These are phyloP conservation scores for Sebastiscus tertius DNA, from an alignment of 2,797 vertebrate species.

Conservation along the genomic window DNA sequence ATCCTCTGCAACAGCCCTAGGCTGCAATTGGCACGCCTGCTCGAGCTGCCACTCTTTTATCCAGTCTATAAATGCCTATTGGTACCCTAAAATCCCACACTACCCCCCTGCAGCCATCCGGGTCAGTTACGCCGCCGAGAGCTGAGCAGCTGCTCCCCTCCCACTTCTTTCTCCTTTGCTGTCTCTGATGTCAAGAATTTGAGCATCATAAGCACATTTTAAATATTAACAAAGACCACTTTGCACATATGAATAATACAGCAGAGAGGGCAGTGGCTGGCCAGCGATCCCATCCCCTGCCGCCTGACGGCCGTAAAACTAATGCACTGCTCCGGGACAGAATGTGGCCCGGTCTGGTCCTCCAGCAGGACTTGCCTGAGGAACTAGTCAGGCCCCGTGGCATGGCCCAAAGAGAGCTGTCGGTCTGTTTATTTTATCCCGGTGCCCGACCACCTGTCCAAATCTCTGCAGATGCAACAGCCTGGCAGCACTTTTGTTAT, in stretches of 20 bases:
- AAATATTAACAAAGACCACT: constrained; percentile 91
- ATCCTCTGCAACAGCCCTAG: constrained; percentile 33
- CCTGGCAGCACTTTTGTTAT: constrained; percentile 71
- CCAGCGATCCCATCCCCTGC: constrained; percentile 81
- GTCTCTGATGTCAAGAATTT: constrained; percentile 77
- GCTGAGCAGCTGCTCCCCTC: constrained; percentile 57
- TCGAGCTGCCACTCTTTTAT: constrained; percentile 52
- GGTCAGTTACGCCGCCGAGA: constrained; percentile 51
- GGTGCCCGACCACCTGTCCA: constrained; percentile 65
- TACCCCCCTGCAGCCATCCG: constrained; percentile 42
- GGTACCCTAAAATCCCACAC: constrained; percentile 64
- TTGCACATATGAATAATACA: constrained; percentile 89
- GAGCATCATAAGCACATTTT: constrained; percentile 87
- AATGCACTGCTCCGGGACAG: constrained; percentile 83
- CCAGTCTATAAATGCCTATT: constrained; percentile 61
- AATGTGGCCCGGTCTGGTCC: constrained; percentile 58
- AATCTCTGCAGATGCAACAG: constrained; percentile 70
- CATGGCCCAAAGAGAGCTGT: constrained; percentile 46
- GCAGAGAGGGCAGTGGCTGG: constrained; percentile 79
- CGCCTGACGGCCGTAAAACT: constrained; percentile 82
- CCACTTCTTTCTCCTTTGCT: constrained; percentile 52
- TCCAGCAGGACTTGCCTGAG: constrained; percentile 50
- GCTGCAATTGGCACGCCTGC: constrained; percentile 57
- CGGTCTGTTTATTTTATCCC: constrained; percentile 51
- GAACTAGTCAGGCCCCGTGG: constrained; percentile 43